Percentiles rank a stretch among this genome's conserved stretches.
phyloP scores from a whole-genome alignment of 2,888 invertebrate genomes.

The Pristionchus exspectatus region DNA sequence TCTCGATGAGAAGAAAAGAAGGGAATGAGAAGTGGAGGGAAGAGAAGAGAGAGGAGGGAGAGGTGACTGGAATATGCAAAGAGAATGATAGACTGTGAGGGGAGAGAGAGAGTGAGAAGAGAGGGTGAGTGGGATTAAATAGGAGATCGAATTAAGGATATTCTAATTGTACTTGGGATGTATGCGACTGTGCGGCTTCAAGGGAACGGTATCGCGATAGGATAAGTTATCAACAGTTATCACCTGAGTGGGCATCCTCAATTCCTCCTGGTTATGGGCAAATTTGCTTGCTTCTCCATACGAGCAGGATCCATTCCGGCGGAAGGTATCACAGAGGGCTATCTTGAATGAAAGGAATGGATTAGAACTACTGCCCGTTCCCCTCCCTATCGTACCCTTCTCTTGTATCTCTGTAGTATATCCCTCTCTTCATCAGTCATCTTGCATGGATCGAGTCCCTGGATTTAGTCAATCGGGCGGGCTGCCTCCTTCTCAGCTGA shows the following conservation, averaged over 20 bases:
- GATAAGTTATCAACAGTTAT: background rate
- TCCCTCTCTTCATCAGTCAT: constrained; percentile 65
- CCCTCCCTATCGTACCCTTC: constrained; percentile 57
- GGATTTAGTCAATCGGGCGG: constrained; percentile 14
- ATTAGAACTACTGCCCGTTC: background rate
- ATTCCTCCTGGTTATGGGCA: constrained; percentile 65
- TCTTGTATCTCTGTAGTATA: constrained; percentile 60
- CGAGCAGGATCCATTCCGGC: constrained; percentile 60
- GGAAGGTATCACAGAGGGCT: constrained; percentile 66
- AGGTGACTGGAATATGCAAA: background rate
- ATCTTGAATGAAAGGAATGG: constrained; percentile 62
- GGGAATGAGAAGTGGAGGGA: background rate
- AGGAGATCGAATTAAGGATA: background rate
- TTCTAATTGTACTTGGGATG: constrained; percentile 68
- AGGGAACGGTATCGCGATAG: background rate
- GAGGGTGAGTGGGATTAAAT: background rate
- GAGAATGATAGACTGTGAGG: background rate
- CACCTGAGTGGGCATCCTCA: constrained; percentile 64
- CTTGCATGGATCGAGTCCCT: constrained; percentile 50
- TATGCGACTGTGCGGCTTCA: constrained; percentile 65
- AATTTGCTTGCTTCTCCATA: constrained; percentile 67
- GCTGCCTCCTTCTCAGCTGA: background rate
- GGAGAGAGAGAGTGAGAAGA: background rate
- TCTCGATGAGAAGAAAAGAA: background rate
- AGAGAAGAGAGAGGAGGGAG: background rate